These are phyloP conservation scores for Halichoerus grypus DNA, from an alignment of 2,113 vertebrate species.

Conservation along the genomic window DNA sequence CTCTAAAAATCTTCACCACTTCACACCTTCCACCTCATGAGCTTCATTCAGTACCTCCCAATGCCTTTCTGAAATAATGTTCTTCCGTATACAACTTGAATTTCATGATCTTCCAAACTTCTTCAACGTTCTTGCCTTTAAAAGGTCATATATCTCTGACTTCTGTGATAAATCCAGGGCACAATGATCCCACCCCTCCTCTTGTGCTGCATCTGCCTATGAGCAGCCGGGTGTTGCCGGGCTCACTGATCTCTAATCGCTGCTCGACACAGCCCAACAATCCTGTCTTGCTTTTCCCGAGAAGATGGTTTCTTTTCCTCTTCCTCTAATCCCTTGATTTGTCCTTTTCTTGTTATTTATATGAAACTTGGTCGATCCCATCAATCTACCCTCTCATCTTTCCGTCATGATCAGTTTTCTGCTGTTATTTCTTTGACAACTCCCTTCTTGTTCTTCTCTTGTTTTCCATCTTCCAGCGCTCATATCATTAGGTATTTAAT, in stretches of 20 bases:
- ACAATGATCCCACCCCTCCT: too few species aligned
- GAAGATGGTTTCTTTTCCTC: background rate
- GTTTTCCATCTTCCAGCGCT: background rate
- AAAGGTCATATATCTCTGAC: background rate
- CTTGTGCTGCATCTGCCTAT: background rate
- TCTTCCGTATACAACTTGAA: background rate
- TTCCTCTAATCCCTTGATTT: background rate
- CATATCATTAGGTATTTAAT: background rate
- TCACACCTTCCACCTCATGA: accelerated
- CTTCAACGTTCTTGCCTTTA: background rate
- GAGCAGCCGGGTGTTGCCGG: background rate
- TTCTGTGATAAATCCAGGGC: background rate
- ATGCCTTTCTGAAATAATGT: background rate
- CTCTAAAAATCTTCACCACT: background rate
- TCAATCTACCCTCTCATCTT: background rate
- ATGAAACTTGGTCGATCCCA: background rate
- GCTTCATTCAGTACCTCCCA: background rate
- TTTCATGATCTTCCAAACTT: background rate
- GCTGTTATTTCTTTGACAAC: background rate
- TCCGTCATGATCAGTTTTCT: background rate
- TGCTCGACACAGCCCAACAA: accelerated
- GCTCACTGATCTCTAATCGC: background rate
- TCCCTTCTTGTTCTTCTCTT: background rate
- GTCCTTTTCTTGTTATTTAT: background rate
- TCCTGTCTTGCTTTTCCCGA: background rate